Conservation (phyloP, 2,888 invertebrate species). For the Trissonchulus sp. region DNA sequence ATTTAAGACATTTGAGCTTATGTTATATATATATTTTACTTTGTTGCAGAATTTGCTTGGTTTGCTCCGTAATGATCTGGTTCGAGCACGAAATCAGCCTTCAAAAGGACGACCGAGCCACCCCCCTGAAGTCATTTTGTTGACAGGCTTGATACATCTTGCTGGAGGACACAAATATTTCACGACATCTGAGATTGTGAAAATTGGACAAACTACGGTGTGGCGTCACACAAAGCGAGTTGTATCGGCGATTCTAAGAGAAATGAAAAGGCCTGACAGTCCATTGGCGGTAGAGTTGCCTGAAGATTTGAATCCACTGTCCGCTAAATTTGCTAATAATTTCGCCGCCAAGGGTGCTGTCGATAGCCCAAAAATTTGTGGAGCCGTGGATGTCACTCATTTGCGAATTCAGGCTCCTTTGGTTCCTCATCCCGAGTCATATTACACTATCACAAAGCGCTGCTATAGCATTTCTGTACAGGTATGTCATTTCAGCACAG, state of each 20-base stretch:
- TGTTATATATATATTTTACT: too few relatives aligned
- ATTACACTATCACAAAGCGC: not conserved
- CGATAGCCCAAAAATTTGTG: not conserved
- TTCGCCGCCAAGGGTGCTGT: not conserved
- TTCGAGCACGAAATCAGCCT: too few relatives aligned
- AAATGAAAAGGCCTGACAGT: not conserved
- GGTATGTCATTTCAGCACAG: too few relatives aligned
- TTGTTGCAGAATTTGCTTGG: too few relatives aligned
- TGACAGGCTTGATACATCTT: not conserved
- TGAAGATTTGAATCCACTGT: not conserved
- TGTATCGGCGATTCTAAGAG: not conserved
- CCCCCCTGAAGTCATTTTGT: not conserved
- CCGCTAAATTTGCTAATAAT: not conserved
- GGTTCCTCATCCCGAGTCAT: not conserved
- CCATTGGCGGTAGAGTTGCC: not conserved
- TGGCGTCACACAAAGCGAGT: not conserved
- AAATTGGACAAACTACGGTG: not conserved
- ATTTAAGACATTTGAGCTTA: too few relatives aligned
- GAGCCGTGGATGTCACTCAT: not conserved
- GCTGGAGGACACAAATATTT: not conserved
- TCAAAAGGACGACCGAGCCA: too few relatives aligned
- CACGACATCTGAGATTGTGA: not conserved
- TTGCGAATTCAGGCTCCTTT: not conserved
- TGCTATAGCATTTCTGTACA: not conserved
- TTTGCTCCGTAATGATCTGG: too few relatives aligned